phyloP scores from a whole-genome alignment of 2,113 vertebrate species.

The Megalops atlanticus region DNA sequence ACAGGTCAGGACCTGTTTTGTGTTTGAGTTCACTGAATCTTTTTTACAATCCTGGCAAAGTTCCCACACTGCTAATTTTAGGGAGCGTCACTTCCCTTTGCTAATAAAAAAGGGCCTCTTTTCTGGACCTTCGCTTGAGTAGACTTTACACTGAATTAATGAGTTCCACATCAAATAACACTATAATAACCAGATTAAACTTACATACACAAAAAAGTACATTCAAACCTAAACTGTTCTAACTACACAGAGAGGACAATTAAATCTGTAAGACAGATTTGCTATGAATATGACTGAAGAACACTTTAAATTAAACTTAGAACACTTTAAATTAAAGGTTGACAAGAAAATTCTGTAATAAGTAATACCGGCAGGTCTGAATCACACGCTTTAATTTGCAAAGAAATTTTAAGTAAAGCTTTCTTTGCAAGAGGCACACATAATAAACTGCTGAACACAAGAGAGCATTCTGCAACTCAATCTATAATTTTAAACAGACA shows the following conservation, averaged over 20 bases:
- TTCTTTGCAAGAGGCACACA: neutral
- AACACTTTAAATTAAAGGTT: too few relatives aligned
- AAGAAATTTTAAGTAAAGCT: neutral
- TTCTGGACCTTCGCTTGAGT: neutral
- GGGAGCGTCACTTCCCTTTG: neutral
- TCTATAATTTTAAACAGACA: neutral
- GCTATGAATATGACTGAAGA: too few relatives aligned
- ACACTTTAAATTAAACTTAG: too few relatives aligned
- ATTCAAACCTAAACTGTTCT: neutral
- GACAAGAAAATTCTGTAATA: too few relatives aligned
- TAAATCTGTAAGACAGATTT: neutral
- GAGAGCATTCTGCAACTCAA: neutral
- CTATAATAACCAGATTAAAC: neutral
- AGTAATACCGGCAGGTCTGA: neutral
- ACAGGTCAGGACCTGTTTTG: neutral
- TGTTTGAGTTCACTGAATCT: neutral
- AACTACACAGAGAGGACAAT: neutral
- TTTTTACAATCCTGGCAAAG: conserved; percentile 14
- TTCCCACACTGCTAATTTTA: neutral
- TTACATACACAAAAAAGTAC: neutral
- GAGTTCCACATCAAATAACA: neutral
- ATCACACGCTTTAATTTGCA: neutral
- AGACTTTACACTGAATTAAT: neutral
- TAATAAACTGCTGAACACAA: neutral
- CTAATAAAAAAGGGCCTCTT: neutral